Percentiles rank a stretch among this genome's conserved stretches.
phyloP scores from a whole-genome alignment of 2,888 invertebrate species.

The Aporophyla nigra region DNA sequence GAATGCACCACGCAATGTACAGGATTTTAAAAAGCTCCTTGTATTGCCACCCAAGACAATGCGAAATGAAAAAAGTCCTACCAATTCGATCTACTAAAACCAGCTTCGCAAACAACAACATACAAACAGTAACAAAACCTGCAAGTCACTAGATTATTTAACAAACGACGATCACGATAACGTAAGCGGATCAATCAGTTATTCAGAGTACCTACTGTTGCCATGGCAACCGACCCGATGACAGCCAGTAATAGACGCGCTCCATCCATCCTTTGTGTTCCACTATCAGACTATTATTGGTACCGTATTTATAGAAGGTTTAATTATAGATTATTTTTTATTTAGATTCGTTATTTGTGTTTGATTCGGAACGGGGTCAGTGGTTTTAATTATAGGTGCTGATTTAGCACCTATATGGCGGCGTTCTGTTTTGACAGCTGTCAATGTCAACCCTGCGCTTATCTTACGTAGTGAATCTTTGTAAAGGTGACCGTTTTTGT shows the following conservation, averaged over 20 bases:
- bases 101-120: constrained; percentile 25
- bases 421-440: constrained; percentile 39
- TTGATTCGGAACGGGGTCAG: constrained; percentile 38
- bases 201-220: constrained; percentile 50
- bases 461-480: neutral
- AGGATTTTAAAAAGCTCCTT: neutral
- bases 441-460: constrained; percentile 21
- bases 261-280: constrained; percentile 35
- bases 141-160: constrained; percentile 57
- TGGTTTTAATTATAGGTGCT: constrained; percentile 14
- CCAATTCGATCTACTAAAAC: neutral
- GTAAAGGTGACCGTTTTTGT: neutral
- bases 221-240: constrained; percentile 51
- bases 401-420: constrained; percentile 18
- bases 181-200: constrained; percentile 64
- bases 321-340: constrained; percentile 41
- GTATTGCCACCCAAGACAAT: neutral
- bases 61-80: neutral
- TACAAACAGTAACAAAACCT: constrained; percentile 44
- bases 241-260: constrained; percentile 39
- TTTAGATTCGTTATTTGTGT: constrained; percentile 23
- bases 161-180: constrained; percentile 52
- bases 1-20: neutral
- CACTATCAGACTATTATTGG: constrained; percentile 41
- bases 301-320: constrained; percentile 47